phyloP scores from a whole-genome alignment of 2,113 vertebrate genomes.

The Siniperca knerii region DNA sequence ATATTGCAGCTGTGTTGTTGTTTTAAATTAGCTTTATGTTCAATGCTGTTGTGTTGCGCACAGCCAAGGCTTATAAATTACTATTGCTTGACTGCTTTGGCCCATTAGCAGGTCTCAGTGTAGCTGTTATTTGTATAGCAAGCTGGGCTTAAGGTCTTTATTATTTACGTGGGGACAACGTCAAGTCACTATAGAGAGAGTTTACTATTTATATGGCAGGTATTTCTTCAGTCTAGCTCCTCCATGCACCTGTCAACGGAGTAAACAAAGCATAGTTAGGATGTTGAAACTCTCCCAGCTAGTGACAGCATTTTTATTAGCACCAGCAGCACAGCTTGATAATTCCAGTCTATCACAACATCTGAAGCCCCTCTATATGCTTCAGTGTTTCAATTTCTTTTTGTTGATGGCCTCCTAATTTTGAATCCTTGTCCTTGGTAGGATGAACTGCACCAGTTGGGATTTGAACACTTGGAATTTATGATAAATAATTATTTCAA shows the following conservation, averaged over 20 bases:
- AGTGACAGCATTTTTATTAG: conserved; percentile 27
- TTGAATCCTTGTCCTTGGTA: background rate
- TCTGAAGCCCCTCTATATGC: conserved; percentile 16
- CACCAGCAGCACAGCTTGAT: conserved; percentile 18
- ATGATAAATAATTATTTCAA: background rate
- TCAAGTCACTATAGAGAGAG: conserved; percentile 6
- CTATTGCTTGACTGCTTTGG: conserved; percentile 17
- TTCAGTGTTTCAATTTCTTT: background rate
- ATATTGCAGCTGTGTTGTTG: conserved; percentile 14
- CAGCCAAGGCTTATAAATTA: conserved; percentile 10
- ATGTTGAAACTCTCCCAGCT: conserved; percentile 9
- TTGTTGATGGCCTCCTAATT: conserved; percentile 20
- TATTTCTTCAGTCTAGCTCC: conserved; percentile 15
- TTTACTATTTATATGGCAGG: conserved; percentile 9
- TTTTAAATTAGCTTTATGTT: conserved; percentile 14
- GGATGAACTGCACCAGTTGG: background rate
- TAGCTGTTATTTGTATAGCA: conserved; percentile 49
- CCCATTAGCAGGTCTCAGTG: conserved; percentile 33
- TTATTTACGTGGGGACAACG: conserved; percentile 35
- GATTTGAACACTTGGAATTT: background rate
- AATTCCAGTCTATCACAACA: conserved; percentile 13
- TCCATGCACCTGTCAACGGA: background rate
- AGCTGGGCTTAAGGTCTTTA: conserved; percentile 46
- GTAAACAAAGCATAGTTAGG: conserved; percentile 24
- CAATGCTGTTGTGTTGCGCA: conserved; percentile 1